These are phyloP conservation scores for Apamea monoglypha DNA, from an alignment of 2,888 invertebrate species.

Conservation along the genomic window DNA sequence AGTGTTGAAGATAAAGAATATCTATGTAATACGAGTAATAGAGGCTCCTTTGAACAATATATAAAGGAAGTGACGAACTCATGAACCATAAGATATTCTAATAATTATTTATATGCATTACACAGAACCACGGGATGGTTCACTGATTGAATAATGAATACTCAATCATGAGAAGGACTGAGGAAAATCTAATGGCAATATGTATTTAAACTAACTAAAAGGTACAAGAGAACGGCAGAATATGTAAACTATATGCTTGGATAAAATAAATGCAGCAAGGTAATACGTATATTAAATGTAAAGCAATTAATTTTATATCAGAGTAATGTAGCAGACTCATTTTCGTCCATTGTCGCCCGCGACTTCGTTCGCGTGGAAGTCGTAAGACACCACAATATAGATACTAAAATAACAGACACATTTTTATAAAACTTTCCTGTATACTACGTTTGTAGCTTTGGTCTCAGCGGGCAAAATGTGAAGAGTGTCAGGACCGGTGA, in stretches of 20 bases:
- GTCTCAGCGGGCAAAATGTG: too few relatives aligned
- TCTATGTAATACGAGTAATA: too few relatives aligned
- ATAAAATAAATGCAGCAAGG: not conserved
- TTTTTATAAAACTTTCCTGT: too few relatives aligned
- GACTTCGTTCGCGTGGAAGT: too few relatives aligned
- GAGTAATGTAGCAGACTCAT: not conserved
- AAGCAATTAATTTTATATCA: not conserved
- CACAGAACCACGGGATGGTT: slow-evolving; percentile 1
- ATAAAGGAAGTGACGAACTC: slow-evolving; percentile 12
- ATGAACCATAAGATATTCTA: slow-evolving; percentile 24
- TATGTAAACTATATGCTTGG: not conserved
- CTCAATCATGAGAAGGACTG: slow-evolving; percentile 25
- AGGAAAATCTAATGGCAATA: slow-evolving; percentile 23
- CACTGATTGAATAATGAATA: slow-evolving; percentile 38
- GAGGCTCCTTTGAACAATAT: too few relatives aligned
- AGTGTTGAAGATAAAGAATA: not conserved
- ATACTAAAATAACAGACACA: too few relatives aligned
- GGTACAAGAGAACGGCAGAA: not conserved
- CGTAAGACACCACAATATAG: too few relatives aligned
- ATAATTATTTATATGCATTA: slow-evolving; percentile 39
- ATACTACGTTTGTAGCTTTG: too few relatives aligned
- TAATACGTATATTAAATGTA: not conserved
- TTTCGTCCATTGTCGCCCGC: too few relatives aligned
- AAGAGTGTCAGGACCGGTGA: too few relatives aligned
- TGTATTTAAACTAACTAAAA: slow-evolving; percentile 5